A percentile compares a stretch with the other conserved stretches of the same genome.
Evolutionary conservation across 2,888 invertebrate species (phyloP).

Genomic region (Matsumyia berberina): DNA sequence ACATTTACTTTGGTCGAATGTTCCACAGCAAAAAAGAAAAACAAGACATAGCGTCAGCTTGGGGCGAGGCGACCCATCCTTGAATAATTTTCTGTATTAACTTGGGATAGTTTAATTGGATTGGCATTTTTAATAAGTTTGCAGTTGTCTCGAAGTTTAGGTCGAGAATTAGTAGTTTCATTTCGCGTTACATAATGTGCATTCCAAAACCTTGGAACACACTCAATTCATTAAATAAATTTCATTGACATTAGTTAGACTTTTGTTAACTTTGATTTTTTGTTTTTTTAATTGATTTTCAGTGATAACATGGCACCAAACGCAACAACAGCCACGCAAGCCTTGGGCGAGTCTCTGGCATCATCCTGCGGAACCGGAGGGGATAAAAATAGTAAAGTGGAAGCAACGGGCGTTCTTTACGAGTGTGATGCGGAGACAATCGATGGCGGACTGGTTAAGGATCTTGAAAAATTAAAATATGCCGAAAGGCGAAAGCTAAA

Average conservation of each 20-base stretch:
- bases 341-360: slow-evolving; percentile 80
- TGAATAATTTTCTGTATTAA: not conserved
- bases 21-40: too few species aligned
- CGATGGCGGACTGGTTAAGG: slow-evolving; percentile 86
- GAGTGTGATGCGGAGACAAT: slow-evolving; percentile 88
- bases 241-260: slow-evolving; percentile 1
- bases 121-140: slow-evolving; percentile 5
- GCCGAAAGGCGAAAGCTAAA: slow-evolving; percentile 86
- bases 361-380: slow-evolving; percentile 78
- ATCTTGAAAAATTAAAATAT: slow-evolving; percentile 85
- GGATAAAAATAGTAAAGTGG: slow-evolving; percentile 80
- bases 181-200: not conserved
- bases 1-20: not conserved
- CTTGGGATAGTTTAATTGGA: slow-evolving; percentile 4
- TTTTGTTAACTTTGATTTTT: slow-evolving; percentile 1
- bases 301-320: slow-evolving; percentile 80
- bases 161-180: not conserved
- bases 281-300: slow-evolving; percentile 38
- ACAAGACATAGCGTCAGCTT: slow-evolving; percentile 4
- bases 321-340: slow-evolving; percentile 84
- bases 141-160: not conserved
- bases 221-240: not conserved
- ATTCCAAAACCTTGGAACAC: not conserved
- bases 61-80: not conserved
- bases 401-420: slow-evolving; percentile 87